These are phyloP conservation scores for Xerus inauris DNA, from an alignment of 2,113 vertebrate genomes.

Conservation along the genomic window DNA sequence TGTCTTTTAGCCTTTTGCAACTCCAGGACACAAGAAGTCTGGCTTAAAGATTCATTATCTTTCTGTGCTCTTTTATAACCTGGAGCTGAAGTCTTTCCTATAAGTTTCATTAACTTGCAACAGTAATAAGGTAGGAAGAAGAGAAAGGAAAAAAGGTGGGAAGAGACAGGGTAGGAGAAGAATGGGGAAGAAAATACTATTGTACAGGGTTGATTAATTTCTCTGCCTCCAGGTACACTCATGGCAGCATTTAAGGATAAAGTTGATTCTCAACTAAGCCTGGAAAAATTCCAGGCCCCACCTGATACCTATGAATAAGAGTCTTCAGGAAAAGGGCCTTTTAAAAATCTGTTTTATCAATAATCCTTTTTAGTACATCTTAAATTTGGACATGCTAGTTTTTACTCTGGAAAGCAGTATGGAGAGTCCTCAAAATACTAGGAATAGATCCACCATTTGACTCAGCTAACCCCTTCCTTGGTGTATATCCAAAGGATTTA, in stretches of 20 bases:
- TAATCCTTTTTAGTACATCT: too few species aligned
- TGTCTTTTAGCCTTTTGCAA: not conserved
- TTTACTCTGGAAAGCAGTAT: too few species aligned
- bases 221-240: not conserved
- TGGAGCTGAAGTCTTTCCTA: not conserved
- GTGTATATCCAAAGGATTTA: too few species aligned
- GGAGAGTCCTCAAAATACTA: too few species aligned
- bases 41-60: constrained; percentile 18
- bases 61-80: not conserved
- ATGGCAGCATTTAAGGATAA: not conserved
- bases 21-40: not conserved
- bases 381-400: too few species aligned
- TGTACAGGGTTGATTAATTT: not conserved
- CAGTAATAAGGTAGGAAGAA: not conserved
- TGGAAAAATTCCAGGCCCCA: too few species aligned
- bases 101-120: constrained; percentile 26
- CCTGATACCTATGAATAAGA: too few species aligned
- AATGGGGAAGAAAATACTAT: not conserved
- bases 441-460: too few species aligned
- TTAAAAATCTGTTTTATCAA: too few species aligned
- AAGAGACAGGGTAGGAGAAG: not conserved
- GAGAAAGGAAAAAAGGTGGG: not conserved
- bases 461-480: too few species aligned
- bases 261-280: not conserved
- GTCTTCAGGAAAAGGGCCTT: too few species aligned